Percentiles rank a stretch among this genome's conserved stretches.
phyloP scores from a whole-genome alignment of 2,888 invertebrate species.

The Stenichneumon culpator region DNA sequence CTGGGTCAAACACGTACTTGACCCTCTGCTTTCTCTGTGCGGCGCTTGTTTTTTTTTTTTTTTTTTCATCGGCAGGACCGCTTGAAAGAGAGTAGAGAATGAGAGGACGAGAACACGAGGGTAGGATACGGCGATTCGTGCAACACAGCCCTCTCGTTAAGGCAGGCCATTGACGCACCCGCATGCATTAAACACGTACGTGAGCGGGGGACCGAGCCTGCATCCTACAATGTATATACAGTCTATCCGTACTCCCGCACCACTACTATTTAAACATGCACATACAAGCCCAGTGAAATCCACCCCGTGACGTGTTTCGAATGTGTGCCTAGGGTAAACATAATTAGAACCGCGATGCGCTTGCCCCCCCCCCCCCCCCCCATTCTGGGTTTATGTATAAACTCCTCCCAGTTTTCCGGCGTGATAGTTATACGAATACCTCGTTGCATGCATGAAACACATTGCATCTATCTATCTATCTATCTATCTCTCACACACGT shows the following conservation, averaged over 20 bases:
- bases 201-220: conserved; percentile 31
- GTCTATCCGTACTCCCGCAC: conserved; percentile 18
- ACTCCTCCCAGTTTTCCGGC: conserved; percentile 42
- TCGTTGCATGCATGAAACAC: background rate
- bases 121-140: conserved; percentile 27
- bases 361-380: background rate
- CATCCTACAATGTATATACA: conserved; percentile 35
- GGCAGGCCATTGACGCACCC: conserved; percentile 62
- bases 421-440: conserved; percentile 13
- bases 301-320: conserved; percentile 51
- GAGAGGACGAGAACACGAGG: conserved; percentile 28
- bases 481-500: background rate
- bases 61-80: conserved; percentile 3
- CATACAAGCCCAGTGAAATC: conserved; percentile 42
- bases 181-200: conserved; percentile 50
- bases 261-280: conserved; percentile 37
- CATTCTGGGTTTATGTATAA: conserved; percentile 34
- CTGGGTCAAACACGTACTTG: conserved; percentile 56
- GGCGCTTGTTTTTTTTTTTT: conserved; percentile 17
- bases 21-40: conserved; percentile 28
- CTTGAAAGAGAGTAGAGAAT: conserved; percentile 38
- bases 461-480: background rate
- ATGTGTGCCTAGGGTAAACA: conserved; percentile 62
- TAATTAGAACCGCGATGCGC: conserved; percentile 64
- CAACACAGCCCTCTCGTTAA: conserved; percentile 43